Evolutionary conservation across 1,140 invertebrate species (phyloP), one percentile per base, ranked within the genome.

Genomic region (Brachionus asplanchnoidis): DNA sequence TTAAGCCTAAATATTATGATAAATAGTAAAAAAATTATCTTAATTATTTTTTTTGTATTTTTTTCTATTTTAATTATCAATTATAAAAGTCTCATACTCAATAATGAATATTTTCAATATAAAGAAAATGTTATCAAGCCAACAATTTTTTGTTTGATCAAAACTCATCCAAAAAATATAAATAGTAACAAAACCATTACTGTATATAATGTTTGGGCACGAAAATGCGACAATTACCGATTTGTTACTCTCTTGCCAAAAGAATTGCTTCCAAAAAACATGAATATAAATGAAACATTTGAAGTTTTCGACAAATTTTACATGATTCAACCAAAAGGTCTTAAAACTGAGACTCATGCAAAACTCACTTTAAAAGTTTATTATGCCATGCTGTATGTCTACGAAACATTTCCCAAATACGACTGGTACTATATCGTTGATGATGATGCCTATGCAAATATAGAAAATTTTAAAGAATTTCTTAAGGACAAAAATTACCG

Each of bases 381-480:
- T 23, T 73, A 73, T 17, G 28, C 68, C 5, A 73, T 73, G 68
- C 1, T 73, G 11, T 73, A 73, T 17, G 68, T 95, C 28, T 95
- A 89, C 84, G 85, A 88, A 40, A 85, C 88, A 70, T 85, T 88
- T 8, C 86, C 88, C 20, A 85, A 89, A 26, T 87, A 86, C 14
- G 95, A 97, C 89, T 97, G 95, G 95, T 96, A 96, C 88, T 90
- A 97, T 85, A 97, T 97, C 89, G 95, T 95, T 28, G 95, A 97
- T 88, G 95, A 97, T 89, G 95, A 97, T 88, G 97, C 95, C 90
- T 96, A 90, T 91, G 93, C 93, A 12, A 88, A 91, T 8, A 79
- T 91, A 14, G 90, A 91, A 86, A 91, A 91, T 86, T 85, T 91
- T 7, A 86, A 89, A 17, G 85, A 87, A 75, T 88, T 89, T 66